These are phyloP conservation scores for Pseudopodoces humilis DNA, from an alignment of 2,113 vertebrate genomes.

Conservation along the genomic window DNA sequence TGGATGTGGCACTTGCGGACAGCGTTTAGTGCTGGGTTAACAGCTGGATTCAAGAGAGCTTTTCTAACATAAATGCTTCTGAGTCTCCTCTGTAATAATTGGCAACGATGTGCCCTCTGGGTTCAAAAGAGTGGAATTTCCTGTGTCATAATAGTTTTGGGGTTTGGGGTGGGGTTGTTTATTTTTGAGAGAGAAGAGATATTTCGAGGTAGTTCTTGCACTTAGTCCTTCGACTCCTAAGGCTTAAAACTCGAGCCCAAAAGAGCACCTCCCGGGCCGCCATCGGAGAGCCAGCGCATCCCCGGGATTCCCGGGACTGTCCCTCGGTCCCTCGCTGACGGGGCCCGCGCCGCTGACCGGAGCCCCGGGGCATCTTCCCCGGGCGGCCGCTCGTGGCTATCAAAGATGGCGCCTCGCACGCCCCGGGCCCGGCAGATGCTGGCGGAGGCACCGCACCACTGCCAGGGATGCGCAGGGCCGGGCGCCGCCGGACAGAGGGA, in stretches of 20 bases:
- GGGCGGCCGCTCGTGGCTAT: not conserved
- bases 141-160: not conserved
- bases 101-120: not conserved
- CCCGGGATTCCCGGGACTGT: not conserved
- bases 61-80: not conserved
- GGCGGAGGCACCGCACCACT: not conserved
- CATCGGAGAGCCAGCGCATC: not conserved
- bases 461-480: not conserved
- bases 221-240: not conserved
- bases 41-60: not conserved
- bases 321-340: accelerated
- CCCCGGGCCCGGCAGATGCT: not conserved
- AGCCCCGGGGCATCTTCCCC: not conserved
- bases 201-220: not conserved
- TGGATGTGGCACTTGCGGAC: not conserved
- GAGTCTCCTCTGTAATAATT: not conserved
- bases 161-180: not conserved
- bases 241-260: not conserved
- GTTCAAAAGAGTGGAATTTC: not conserved
- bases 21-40: not conserved
- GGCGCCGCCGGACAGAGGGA: no score
- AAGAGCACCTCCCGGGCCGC: not conserved
- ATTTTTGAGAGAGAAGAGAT: no score
- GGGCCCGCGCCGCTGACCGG: no score
- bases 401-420: conserved; percentile 50